A percentile compares a stretch with the other conserved stretches of the same genome.
phyloP scores from a whole-genome alignment of 2,888 invertebrate genomes.

The Neria commutata region DNA sequence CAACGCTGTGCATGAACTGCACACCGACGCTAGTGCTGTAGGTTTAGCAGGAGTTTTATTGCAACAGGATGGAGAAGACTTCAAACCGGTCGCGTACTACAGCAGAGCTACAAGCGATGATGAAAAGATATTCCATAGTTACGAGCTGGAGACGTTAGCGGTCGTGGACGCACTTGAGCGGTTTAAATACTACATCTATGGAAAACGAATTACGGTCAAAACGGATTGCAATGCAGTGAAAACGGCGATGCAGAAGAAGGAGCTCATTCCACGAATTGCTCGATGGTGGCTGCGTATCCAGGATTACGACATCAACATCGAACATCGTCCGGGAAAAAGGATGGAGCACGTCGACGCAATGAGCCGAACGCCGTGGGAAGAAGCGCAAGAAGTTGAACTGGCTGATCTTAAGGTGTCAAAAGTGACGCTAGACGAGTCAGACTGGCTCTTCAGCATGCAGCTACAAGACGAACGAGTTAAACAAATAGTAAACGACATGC shows the following conservation, averaged over 20 bases:
- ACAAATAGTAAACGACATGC: not conserved
- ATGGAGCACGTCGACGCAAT: constrained; percentile 25
- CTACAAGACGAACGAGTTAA: constrained; percentile 7
- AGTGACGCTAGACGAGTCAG: not conserved
- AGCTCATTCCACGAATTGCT: constrained; percentile 27
- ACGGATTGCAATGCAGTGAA: constrained; percentile 23
- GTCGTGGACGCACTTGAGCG: constrained; percentile 25
- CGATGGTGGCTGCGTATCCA: constrained; percentile 32
- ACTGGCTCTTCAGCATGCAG: constrained; percentile 11
- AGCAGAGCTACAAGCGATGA: constrained; percentile 5
- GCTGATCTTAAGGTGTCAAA: not conserved
- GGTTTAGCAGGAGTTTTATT: constrained; percentile 8
- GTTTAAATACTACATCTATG: constrained; percentile 30
- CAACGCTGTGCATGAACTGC: constrained; percentile 8
- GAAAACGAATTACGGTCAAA: constrained; percentile 18
- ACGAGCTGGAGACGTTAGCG: constrained; percentile 46
- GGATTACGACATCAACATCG: constrained; percentile 29
- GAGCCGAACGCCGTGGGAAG: constrained; percentile 15
- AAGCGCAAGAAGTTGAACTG: constrained; percentile 8
- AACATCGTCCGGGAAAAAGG: constrained; percentile 21
- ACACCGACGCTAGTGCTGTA: constrained; percentile 7
- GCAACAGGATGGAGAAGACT: constrained; percentile 5
- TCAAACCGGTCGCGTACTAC: constrained; percentile 18
- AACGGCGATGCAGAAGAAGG: constrained; percentile 18
- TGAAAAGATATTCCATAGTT: constrained; percentile 42